A percentile compares a stretch with the other conserved stretches of the same genome.
Conservation (phyloP, 2,113 vertebrate genomes). For the Urocolius indicus region DNA sequence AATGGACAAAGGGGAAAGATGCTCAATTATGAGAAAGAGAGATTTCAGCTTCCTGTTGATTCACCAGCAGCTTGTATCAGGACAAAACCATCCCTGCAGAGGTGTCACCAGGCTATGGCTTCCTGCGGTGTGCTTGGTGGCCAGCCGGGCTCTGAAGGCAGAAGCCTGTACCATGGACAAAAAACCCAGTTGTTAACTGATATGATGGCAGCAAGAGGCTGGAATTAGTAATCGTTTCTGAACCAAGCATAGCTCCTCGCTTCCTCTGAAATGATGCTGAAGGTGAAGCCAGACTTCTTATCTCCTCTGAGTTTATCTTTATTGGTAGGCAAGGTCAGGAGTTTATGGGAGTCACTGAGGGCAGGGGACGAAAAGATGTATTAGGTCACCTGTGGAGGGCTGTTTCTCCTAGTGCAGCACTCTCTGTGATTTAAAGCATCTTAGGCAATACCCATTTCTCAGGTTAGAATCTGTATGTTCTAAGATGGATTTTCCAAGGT, state of each 20-base stretch:
- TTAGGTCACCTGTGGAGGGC: background rate
- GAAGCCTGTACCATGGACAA: background rate
- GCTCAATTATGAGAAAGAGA: slow-evolving; percentile 11
- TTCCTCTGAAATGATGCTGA: background rate
- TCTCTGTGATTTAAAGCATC: background rate
- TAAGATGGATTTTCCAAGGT: background rate
- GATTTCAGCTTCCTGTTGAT: slow-evolving; percentile 13
- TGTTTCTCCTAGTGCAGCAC: rapidly evolving
- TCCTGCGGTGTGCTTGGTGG: rapidly evolving
- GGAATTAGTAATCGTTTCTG: background rate
- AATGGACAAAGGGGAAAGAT: background rate
- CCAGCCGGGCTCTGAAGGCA: background rate
- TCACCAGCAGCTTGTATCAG: background rate
- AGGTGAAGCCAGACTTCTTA: background rate
- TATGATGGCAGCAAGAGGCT: background rate
- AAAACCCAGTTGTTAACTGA: background rate
- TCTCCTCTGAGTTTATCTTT: background rate
- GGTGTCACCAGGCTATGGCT: background rate
- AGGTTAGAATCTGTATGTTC: background rate
- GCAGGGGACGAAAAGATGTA: background rate
- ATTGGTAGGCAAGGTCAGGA: background rate
- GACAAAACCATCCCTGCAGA: background rate
- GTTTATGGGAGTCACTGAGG: background rate
- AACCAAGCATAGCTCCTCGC: background rate
- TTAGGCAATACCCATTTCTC: background rate